Base-by-base conservation (phyloP, 53 echinoderm and acorn worm species). In the Holothuria leucospilota region DNA sequence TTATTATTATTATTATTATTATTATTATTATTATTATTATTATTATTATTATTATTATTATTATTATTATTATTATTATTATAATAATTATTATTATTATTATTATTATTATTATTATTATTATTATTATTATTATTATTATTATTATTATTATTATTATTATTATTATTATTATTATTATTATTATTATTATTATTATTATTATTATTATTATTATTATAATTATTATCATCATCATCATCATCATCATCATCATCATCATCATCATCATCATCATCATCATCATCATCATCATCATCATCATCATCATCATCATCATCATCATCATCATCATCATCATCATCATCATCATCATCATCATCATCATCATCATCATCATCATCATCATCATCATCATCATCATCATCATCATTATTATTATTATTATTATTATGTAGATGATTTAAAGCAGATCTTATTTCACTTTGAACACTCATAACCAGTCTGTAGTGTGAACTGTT, bases 101-200 rank as follows among this genome's bases (percentile, higher is more conserved):
- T n/a, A n/a, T n/a, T n/a, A n/a, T 60, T 13, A 15, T 60, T 13
- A 60, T 60, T 20, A 15, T 60, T 13, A 13, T 13, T 20, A 15
- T 20, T 60, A 60, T 60, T 15, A 60, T 15, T 60, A 60, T 60
- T 20, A 60, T 60, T 60, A 20, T 60, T 60, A 60, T 60, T 60
- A 60, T 60, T 60, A 60, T 60, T 60, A 60, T 60, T 60, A 60
- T 60, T 60, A 60, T 60, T 60, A 60, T 60, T 60, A 60, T 60
- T 60, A 60, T 60, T 60, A 60, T 60, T 60, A 60, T 60, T 60
- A 60, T 60, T 60, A 60, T 60, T 60, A 60, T 60, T 60, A 60
- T 60, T 60, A 60, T 60, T 60, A 60, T 60, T 60, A 60, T 60
- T 60, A 60, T 60, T 60, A 60, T 60, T 60, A 60, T 60, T 60